Evolutionary conservation across 2,888 invertebrate genomes (phyloP).

Genomic region (Crepidodera aurea): DNA sequence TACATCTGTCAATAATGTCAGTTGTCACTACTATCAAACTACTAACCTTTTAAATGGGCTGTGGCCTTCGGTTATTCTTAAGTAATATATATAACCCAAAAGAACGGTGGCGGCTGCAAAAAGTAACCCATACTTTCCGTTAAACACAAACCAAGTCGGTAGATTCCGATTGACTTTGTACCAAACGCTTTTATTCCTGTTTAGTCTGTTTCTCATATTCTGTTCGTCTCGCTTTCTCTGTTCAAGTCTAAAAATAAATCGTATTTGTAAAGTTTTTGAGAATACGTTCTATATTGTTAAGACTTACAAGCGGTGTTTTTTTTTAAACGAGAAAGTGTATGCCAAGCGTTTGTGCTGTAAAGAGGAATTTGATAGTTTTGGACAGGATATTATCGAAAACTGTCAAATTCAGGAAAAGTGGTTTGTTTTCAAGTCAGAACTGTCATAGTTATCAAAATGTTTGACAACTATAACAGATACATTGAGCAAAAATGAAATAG

Average conservation of each 20-base stretch:
- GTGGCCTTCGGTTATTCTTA: conserved; percentile 60
- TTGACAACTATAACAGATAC: neutral
- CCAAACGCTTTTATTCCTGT: conserved; percentile 56
- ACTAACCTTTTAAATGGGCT: conserved; percentile 55
- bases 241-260: conserved; percentile 63
- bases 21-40: conserved; percentile 4
- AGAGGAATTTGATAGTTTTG: too few species aligned
- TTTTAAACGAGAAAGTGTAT: neutral
- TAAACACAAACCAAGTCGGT: conserved; percentile 60
- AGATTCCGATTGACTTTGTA: conserved; percentile 56
- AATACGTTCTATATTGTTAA: neutral
- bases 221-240: conserved; percentile 69
- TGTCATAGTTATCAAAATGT: neutral
- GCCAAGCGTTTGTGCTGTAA: neutral
- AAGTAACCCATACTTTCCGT: conserved; percentile 60
- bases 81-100: conserved; percentile 68
- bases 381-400: neutral
- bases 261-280: neutral
- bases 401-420: neutral
- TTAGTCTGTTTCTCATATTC: conserved; percentile 62
- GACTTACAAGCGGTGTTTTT: neutral
- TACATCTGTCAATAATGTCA: neutral
- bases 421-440: too few species aligned
- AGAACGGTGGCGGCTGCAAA: conserved; percentile 68
- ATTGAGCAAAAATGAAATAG: too few species aligned